Conservation (phyloP, 1,140 invertebrate genomes). For the Pseudomyrmex dendroicus region DNA sequence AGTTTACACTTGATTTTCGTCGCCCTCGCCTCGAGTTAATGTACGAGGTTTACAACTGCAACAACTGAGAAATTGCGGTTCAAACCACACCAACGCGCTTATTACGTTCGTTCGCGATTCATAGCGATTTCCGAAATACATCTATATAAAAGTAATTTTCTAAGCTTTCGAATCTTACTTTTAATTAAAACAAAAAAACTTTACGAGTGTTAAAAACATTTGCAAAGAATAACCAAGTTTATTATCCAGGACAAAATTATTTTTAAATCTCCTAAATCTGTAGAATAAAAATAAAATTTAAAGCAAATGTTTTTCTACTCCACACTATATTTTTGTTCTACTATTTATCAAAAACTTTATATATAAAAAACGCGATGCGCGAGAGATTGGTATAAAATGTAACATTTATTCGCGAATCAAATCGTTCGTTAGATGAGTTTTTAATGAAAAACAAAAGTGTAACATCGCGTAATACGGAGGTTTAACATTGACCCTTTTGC, state of each 20-base stretch:
- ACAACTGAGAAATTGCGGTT: slow-evolving; percentile 11
- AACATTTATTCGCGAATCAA: too few species aligned
- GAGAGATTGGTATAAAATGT: too few species aligned
- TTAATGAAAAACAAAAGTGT: slow-evolving; percentile 12
- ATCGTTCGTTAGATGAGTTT: not conserved
- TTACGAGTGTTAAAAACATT: not conserved
- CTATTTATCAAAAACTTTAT: too few species aligned
- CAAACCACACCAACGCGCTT: not conserved
- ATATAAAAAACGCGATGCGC: too few species aligned
- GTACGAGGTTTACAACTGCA: slow-evolving; percentile 31
- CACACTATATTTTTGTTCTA: too few species aligned
- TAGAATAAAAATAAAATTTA: too few species aligned
- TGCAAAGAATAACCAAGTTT: too few species aligned
- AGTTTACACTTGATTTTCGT: slow-evolving; percentile 67
- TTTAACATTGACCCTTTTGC: slow-evolving; percentile 16
- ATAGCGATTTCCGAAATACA: not conserved
- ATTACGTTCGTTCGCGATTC: not conserved
- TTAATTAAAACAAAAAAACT: not conserved
- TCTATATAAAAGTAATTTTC: not conserved
- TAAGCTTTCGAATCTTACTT: not conserved
- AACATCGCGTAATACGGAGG: not conserved
- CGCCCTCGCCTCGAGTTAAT: slow-evolving; percentile 38
- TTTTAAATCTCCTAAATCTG: too few species aligned
- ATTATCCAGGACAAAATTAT: too few species aligned
- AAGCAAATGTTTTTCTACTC: too few species aligned